Base-by-base conservation (phyloP, 2,888 invertebrate species). In the Heliconius cydno region DNA sequence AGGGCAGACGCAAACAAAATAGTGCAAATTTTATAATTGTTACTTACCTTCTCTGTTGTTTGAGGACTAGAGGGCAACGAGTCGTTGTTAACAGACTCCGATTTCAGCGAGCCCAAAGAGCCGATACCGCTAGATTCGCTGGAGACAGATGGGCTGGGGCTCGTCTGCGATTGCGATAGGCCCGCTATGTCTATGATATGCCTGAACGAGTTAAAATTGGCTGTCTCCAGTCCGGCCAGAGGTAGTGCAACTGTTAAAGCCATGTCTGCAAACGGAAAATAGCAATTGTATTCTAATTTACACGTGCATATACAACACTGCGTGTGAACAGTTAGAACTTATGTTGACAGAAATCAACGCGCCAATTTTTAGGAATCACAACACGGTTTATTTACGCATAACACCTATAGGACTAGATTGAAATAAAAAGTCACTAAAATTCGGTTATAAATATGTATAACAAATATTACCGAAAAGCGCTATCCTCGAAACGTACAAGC, bases 51-150 rank as follows among this genome's bases (percentile, higher is more conserved):
- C 85, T 95, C 95, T 88, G 94, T 94, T 83, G 94, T 94, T 85
- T 95, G 95, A 91, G 95, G 95, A 90, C 95, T 95, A 87, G 95
- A 92, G 77, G 95, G 95, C 82, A 95, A 88, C 86, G 94, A 94
- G 88, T 93, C 94, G 87, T 90, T 92, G 86, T 90, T 92, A 82
- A 94, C 91, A 74, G 95, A 95, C 89, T 95, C 95, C 77, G 93
- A 92, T 89, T 95, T 95, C 85, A 95, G 93, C 84, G 95, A 95
- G 84, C 94, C 95, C 85, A 96, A 88, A 85, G 96, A 96, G 85
- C 96, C 95, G 89, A 96, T 94, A 88, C 96, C 96, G 91, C 96
- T 96, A 86, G 96, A 96, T 90, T 96, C 96, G 87, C 96, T 96
- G 86, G 94, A 95, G 88, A 94, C 93, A 86, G 96, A 96, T 84